Conservation (phyloP, 2,113 vertebrate genomes). For the Hippopotamus amphibius region DNA sequence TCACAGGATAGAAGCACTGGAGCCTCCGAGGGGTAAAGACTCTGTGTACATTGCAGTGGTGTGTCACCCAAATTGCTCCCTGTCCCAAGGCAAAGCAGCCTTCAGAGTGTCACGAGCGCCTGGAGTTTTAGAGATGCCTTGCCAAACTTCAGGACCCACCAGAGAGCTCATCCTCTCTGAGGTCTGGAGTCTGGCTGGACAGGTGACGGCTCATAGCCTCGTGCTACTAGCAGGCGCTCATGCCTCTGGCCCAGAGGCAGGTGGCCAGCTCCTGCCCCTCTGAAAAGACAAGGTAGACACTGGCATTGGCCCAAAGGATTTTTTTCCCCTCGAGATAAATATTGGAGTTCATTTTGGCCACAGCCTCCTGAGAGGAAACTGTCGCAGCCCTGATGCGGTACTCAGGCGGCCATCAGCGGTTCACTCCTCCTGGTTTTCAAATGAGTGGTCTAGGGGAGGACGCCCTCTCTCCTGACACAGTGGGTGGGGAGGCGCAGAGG, state of each 20-base stretch:
- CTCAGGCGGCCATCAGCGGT: neutral
- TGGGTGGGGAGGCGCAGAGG: neutral
- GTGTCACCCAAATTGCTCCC: neutral
- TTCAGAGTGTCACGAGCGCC: neutral
- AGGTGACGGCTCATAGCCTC: neutral
- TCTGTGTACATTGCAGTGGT: neutral
- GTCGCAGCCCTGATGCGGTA: neutral
- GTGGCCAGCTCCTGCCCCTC: neutral
- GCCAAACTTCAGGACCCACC: neutral
- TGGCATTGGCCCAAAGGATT: neutral
- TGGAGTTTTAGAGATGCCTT: neutral
- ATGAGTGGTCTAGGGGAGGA: neutral
- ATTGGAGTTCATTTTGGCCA: neutral
- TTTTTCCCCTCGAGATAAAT: neutral
- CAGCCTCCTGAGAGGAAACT: neutral
- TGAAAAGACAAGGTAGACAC: neutral
- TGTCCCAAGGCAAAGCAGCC: neutral
- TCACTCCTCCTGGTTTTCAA: neutral
- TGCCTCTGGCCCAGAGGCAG: neutral
- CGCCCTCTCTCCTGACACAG: neutral
- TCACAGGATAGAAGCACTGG: neutral
- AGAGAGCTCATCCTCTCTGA: neutral
- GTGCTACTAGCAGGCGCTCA: rapidly evolving
- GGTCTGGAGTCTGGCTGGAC: neutral
- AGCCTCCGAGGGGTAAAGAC: neutral